Base-by-base conservation (phyloP, 2,888 invertebrate genomes). In the Lottia gigantea region DNA sequence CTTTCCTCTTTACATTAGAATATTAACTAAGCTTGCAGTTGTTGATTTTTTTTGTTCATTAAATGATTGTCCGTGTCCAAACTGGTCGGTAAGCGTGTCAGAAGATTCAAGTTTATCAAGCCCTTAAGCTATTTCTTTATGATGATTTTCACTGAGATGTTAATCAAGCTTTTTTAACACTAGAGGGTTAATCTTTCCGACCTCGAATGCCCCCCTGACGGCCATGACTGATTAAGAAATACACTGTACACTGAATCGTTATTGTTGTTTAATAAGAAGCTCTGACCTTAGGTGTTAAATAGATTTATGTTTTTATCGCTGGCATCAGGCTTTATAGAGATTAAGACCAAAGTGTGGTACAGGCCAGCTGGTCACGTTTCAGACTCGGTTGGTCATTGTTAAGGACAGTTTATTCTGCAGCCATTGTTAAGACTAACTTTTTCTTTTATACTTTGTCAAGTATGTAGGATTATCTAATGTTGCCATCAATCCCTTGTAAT, bases 251-350 rank as follows among this genome's bases (percentile, higher is more conserved):
- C 23, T 19, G 3, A 55, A 23, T 55, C 23, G 12, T 55, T 55
- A 55, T 55, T 55, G 55, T 55, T 55, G 55, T 55, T 55, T 55
- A 55, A 55, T 55, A 55, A 23, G 55, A 55, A 19, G 23, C 55
- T 55, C 23, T 55, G 55, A 55, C 55, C 55, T 23, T 19, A 55
- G 55, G 55, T 55, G 55, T 55, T 23, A 55, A 55, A 55, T 23
- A 23, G 23, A 12, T 55, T 55, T 23, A 55, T 55, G 55, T 55
- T 55, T 23, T 55, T 23, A 23, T 23, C 23, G 19, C 23, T 55
- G 8, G 19, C 55, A 55, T 55, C 55, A 55, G 19, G 55, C 19
- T 55, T 55, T 55, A 55, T 12, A 55, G 55, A 40, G 55, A 55
- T 55, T 55, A 55, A 55, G 23, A 55, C 40, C 55, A 55, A 16